Evolutionary conservation across 2,113 vertebrate species (phyloP).

Genomic region (Hymenochirus boettgeri): DNA sequence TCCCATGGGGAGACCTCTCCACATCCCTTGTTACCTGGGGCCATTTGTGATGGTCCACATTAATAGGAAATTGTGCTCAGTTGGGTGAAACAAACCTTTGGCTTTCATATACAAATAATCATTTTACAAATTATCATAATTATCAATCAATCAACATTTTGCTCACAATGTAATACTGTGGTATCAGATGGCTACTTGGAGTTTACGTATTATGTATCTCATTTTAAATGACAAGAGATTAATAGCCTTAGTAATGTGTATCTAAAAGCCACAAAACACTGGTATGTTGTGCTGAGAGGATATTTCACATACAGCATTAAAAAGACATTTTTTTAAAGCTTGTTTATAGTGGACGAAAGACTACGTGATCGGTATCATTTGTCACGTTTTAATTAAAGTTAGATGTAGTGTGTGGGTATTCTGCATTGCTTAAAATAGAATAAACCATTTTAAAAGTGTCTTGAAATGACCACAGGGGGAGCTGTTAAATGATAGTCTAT

Average conservation of each 20-base stretch:
- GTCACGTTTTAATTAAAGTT: too few species aligned
- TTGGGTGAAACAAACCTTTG: constrained; percentile 57
- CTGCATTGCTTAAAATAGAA: too few species aligned
- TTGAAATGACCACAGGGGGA: too few species aligned
- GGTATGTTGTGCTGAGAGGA: constrained; percentile 8
- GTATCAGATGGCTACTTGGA: constrained; percentile 75
- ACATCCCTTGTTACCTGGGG: constrained; percentile 61
- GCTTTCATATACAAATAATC: constrained; percentile 88
- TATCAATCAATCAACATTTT: constrained; percentile 87
- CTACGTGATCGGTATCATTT: background rate
- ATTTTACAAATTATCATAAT: constrained; percentile 95
- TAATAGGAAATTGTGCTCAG: constrained; percentile 62
- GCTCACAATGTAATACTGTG: constrained; percentile 55
- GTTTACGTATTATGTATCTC: constrained; percentile 58
- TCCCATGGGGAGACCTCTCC: constrained; percentile 58
- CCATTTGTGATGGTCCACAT: constrained; percentile 62
- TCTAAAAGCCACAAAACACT: constrained; percentile 28
- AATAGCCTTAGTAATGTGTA: constrained; percentile 52
- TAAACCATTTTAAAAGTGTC: too few species aligned
- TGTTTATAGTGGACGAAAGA: background rate
- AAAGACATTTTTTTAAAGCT: constrained; percentile 19
- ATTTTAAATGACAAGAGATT: constrained; percentile 81
- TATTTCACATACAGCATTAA: constrained; percentile 21
- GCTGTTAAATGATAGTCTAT: too few species aligned
- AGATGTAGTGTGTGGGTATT: too few species aligned